phyloP scores from a whole-genome alignment of 2,113 vertebrate genomes.

The Neodontobutis hainanensis region DNA sequence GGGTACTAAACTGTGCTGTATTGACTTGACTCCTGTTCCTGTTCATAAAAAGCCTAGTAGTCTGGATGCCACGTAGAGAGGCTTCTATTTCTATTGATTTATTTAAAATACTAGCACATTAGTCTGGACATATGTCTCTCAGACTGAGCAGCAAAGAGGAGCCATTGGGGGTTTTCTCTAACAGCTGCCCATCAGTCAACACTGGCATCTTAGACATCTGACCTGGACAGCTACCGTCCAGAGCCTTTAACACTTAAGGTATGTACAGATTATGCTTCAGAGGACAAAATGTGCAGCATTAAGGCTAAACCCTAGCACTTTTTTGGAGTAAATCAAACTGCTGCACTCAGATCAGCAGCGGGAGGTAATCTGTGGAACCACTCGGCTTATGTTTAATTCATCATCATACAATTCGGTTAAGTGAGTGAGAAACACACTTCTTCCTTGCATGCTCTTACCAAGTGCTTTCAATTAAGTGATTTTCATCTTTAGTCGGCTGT shows the following conservation, averaged over 20 bases:
- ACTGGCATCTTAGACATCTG: slow-evolving; percentile 48
- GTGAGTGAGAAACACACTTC: background rate
- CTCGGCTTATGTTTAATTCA: slow-evolving; percentile 4
- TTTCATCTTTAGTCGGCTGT: background rate
- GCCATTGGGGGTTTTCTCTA: slow-evolving; percentile 43
- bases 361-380: background rate
- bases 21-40: no score
- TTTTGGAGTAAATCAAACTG: slow-evolving; percentile 7
- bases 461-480: slow-evolving; percentile 10
- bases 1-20: no score
- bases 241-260: background rate
- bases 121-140: slow-evolving; percentile 33
- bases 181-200: slow-evolving; percentile 68
- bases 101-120: no score
- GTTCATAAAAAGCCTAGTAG: no score
- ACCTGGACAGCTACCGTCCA: slow-evolving; percentile 13
- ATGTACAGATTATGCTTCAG: no score
- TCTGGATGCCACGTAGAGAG: background rate
- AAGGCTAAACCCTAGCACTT: background rate
- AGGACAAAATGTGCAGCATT: no score
- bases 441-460: slow-evolving; percentile 5
- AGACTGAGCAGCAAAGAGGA: slow-evolving; percentile 32
- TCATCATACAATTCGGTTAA: slow-evolving; percentile 6
- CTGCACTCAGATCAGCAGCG: background rate
- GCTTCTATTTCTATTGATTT: no score